Evolutionary conservation across 2,797 vertebrate species (phyloP), one percentile per base, ranked within the genome.

Genomic region (Odontamblyopus rebecca): DNA sequence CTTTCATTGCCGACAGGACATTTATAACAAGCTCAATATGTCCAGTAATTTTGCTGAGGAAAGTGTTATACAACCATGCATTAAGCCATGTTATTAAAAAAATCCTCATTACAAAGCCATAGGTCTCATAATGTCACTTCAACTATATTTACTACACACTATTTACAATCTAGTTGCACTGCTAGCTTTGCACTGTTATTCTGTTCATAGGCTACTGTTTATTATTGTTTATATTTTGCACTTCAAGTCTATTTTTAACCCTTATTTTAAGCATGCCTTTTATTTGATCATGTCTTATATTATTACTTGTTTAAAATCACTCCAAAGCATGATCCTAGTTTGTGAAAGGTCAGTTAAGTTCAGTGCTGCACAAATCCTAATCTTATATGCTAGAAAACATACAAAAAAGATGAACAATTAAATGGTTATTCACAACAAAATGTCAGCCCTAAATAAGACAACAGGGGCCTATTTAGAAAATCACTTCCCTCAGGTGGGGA

Each of bases 381-480:
- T 48, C 13, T 15, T 15, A 11, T 2, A 48, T 13, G 41, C 41
- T 13, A 9, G 6, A n/a, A 9, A n/a, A 54, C 8, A 9, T n/a
- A 54, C 6, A 53, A 53, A 54, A 5, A 53, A 19, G 6, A 53
- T 50, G 35, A 12, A 19, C 23, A 19, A 19, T 48, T n/a, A 35
- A 41, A 48, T 0, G 38, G n/a, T 12, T 8, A 23, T 26, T 1
- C 23, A 65, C 5, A 50, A 16, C 32, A 5, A 64, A 27, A 65
- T 50, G 61, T 63, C 61, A 63, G 9, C 12, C 8, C 26, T 29
- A 66, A 66, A 50, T 66, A 29, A 66, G 64, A 66, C 64, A 50
- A 66, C 64, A 30, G 64, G 44, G 44, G 41, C 44, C 64, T 66
- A 51, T 66, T 66, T 50, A 51, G 44, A 66, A 66, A 50, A 66